Evolutionary conservation across 2,888 invertebrate species (phyloP).

Genomic region (Endotricha flammealis): DNA sequence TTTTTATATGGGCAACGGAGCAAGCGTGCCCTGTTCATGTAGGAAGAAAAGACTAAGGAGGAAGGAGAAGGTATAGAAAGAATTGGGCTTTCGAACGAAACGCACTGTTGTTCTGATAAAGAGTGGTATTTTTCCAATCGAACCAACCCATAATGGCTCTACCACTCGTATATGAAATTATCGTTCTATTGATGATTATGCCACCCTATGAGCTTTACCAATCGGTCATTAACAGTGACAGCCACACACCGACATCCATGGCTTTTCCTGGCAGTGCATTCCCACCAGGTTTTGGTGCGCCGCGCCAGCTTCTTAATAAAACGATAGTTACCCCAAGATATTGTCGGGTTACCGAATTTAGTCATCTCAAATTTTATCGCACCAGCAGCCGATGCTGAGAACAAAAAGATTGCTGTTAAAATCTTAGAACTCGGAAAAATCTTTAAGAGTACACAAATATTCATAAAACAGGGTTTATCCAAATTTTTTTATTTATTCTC

Average conservation of each 20-base stretch:
- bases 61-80: no score
- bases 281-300: conserved; percentile 62
- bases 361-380: conserved; percentile 49
- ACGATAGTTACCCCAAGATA: conserved; percentile 61
- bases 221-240: conserved; percentile 51
- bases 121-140: no score
- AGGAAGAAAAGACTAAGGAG: no score
- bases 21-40: no score
- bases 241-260: conserved; percentile 53
- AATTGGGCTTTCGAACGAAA: no score
- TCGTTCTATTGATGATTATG: conserved; percentile 45
- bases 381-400: conserved; percentile 13
- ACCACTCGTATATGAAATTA: no score
- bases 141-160: no score
- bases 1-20: no score
- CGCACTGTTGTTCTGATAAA: no score
- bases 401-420: neutral
- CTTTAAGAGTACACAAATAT: no score
- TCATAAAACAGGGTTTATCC: no score
- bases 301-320: conserved; percentile 57
- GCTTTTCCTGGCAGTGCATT: conserved; percentile 54
- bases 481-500: no score
- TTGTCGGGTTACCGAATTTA: conserved; percentile 56
- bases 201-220: conserved; percentile 59
- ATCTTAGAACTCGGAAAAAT: neutral